A percentile compares a stretch with the other conserved stretches of the same genome.
These are phyloP conservation scores for Clunio marinus DNA, from an alignment of 2,888 invertebrate species.

Conservation along the genomic window DNA sequence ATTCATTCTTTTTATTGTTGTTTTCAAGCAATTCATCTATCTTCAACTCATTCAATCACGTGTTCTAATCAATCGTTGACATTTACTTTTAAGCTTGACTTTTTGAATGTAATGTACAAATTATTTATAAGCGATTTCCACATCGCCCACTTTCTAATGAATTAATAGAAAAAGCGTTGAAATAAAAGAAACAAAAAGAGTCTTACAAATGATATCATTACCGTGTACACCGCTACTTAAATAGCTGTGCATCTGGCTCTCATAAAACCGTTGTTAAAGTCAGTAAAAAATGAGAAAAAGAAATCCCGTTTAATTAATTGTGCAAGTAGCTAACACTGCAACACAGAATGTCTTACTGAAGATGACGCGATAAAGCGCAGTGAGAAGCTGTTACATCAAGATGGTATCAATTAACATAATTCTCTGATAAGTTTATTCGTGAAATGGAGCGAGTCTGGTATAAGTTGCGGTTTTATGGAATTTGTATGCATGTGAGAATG, in stretches of 20 bases:
- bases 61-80: constrained; percentile 18
- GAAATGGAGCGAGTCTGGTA: too few relatives aligned
- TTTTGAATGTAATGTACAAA: neutral
- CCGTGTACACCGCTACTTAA: neutral
- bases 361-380: constrained; percentile 12
- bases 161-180: too few relatives aligned
- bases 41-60: neutral
- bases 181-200: too few relatives aligned
- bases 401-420: constrained; percentile 21
- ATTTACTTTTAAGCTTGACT: neutral
- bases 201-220: constrained; percentile 1
- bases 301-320: constrained; percentile 19
- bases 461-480: too few relatives aligned
- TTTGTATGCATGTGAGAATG: too few relatives aligned
- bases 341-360: constrained; percentile 9
- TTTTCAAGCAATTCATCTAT: too few relatives aligned
- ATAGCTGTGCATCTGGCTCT: neutral
- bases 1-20: too few relatives aligned
- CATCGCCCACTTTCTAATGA: too few relatives aligned
- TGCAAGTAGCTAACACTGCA: neutral
- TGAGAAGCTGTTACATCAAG: neutral
- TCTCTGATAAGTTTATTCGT: neutral
- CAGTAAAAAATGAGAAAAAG: neutral
- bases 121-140: too few relatives aligned
- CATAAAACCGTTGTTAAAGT: neutral